A percentile compares a stretch with the other conserved stretches of the same genome.
phyloP scores from a whole-genome alignment of 2,797 vertebrate genomes.

The Delichon dasypus region DNA sequence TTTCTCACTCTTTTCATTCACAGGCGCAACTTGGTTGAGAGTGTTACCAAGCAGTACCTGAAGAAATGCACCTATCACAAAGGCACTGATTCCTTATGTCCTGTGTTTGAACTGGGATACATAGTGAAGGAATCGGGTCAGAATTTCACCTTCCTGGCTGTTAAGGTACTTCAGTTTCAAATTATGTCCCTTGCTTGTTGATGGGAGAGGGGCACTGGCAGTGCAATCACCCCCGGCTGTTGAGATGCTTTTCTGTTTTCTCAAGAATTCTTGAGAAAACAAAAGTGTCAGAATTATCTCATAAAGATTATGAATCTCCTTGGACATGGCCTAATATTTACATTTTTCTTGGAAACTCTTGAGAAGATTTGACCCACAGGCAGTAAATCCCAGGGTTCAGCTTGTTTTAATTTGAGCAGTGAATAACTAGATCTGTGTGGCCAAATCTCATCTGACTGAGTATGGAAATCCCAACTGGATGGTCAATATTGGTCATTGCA shows the following conservation, averaged over 20 bases:
- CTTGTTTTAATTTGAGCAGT: not conserved
- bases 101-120: slow-evolving; percentile 89
- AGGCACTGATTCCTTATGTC: slow-evolving; percentile 80
- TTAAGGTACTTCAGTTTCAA: slow-evolving; percentile 74
- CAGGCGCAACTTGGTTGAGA: slow-evolving; percentile 92
- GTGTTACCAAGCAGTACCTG: slow-evolving; percentile 77
- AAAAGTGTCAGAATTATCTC: not conserved
- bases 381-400: not conserved
- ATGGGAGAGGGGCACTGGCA: not conserved
- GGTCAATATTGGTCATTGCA: not conserved
- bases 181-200: not conserved
- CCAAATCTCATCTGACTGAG: not conserved
- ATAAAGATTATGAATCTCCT: not conserved
- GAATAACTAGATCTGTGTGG: not conserved
- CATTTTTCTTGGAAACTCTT: not conserved
- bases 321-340: not conserved
- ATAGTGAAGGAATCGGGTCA: slow-evolving; percentile 86
- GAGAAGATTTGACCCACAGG: not conserved
- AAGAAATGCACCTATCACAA: slow-evolving; percentile 81
- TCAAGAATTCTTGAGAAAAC: not conserved
- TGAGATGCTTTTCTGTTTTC: not conserved
- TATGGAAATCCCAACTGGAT: not conserved
- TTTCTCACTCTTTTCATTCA: not conserved
- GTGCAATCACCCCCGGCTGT: not conserved
- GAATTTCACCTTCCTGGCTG: slow-evolving; percentile 82